A percentile compares a stretch with the other conserved stretches of the same genome.
These are phyloP conservation scores for Catamblyrhynchus diadema DNA, from an alignment of 2,797 vertebrate species.

Conservation along the genomic window DNA sequence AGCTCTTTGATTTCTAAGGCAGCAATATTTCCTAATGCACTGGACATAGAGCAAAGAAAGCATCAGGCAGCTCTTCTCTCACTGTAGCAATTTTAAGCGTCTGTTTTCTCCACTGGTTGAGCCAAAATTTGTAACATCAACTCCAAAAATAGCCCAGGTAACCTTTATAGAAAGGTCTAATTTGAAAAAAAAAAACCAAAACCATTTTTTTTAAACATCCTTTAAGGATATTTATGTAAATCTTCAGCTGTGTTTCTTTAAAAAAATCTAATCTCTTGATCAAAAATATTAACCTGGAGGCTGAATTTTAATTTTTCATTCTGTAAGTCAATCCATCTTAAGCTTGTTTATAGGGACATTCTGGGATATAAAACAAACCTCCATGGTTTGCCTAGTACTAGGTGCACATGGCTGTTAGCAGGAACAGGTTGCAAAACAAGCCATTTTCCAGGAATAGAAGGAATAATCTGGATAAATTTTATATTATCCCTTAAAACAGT, in stretches of 20 bases:
- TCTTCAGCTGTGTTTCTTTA: background rate
- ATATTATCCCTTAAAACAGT: background rate
- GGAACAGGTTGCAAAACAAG: background rate
- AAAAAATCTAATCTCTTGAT: background rate
- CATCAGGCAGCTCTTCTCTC: background rate
- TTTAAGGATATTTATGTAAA: background rate
- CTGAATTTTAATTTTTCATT: background rate
- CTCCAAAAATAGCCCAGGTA: background rate
- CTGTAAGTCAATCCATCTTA: background rate
- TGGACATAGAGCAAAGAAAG: background rate
- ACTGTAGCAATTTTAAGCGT: background rate
- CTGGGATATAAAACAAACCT: background rate
- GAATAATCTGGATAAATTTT: background rate
- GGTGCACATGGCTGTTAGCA: background rate
- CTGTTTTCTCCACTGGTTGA: background rate
- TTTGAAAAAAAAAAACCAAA: background rate
- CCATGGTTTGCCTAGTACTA: background rate
- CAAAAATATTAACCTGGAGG: background rate
- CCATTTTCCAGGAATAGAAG: background rate
- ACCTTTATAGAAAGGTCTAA: background rate
- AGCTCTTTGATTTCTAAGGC: slow-evolving; percentile 17
- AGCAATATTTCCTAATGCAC: background rate
- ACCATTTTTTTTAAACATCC: accelerated
- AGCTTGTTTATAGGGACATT: background rate
- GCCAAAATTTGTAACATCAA: background rate